Evolutionary conservation across 2,888 invertebrate species (phyloP).

Genomic region (Eretmocerus hayati): DNA sequence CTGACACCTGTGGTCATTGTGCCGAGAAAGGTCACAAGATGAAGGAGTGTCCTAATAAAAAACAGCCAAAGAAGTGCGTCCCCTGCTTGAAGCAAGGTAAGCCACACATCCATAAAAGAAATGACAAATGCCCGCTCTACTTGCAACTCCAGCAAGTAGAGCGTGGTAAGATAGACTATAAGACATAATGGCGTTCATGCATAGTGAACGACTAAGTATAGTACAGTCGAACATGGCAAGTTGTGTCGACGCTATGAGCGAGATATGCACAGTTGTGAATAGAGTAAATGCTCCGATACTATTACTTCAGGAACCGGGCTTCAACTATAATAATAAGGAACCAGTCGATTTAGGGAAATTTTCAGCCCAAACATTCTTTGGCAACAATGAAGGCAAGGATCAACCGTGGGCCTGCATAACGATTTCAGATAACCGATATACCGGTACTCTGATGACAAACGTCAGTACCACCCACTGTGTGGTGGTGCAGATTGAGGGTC

Average conservation of each 20-base stretch:
- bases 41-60: not conserved
- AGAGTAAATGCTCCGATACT: not conserved
- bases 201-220: not conserved
- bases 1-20: not conserved
- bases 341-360: not conserved
- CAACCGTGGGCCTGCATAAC: not conserved
- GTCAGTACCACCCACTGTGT: not conserved
- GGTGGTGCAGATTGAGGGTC: not conserved
- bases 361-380: not conserved
- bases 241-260: not conserved
- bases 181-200: not conserved
- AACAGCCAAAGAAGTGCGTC: not conserved
- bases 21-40: not conserved
- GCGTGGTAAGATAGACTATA: too few species aligned
- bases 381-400: not conserved
- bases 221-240: not conserved
- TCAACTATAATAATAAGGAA: not conserved
- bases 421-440: not conserved
- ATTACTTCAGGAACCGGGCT: not conserved
- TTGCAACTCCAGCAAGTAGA: too few species aligned
- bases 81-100: not conserved
- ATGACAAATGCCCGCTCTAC: not conserved
- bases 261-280: not conserved
- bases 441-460: not conserved
- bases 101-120: not conserved